Evolutionary conservation across 1,140 invertebrate genomes (phyloP), one percentile per base, ranked within the genome.

Genomic region (Diabrotica undecimpunctata): DNA sequence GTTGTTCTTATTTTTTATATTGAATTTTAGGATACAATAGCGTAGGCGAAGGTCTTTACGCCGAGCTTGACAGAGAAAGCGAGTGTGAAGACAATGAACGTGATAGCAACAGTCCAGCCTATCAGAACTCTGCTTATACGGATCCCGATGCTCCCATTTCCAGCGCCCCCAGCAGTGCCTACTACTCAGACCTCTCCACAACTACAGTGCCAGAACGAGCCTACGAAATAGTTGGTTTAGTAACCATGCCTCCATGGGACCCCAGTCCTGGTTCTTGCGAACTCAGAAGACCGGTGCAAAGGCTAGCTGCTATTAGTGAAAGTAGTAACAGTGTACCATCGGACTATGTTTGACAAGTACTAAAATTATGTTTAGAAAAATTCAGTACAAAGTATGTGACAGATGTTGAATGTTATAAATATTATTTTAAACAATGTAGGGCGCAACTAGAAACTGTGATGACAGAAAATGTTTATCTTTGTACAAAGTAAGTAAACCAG

Each of bases 91-190:
- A 64, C 8, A 56, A 68, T 53, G 62, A 64, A 13, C 11, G 55
- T 52, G 68, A 79, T 35, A 82, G 80, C 13, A 83, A 82, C 13
- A 84, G 81, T 74, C 86, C 87, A 5, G 87, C 87, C 7, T 88
- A 89, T 70, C 86, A 88, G 72, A 89, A 89, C 75, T 87, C 87
- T 3, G 87, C 83, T 10, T 88, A 88, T 75, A 86, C 85, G 66
- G 87, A 88, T 67, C 86, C 86, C 35, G 86, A 87, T 68, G 84
- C 84, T 12, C 85, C 84, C 46, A 67, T 81, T 6, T 87, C 85
- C 61, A 87, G 86, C 62, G 87, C 87, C 3, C 87, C 87, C 9
- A 88, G 86, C 71, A 88, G 86, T 76, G 87, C 87, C 6, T 89
- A 89, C 72, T 89, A 88, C 75, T 87, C 86, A 62, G 87, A 88